phyloP scores from a whole-genome alignment of 2,888 invertebrate genomes.

The Tiphia femorata region DNA sequence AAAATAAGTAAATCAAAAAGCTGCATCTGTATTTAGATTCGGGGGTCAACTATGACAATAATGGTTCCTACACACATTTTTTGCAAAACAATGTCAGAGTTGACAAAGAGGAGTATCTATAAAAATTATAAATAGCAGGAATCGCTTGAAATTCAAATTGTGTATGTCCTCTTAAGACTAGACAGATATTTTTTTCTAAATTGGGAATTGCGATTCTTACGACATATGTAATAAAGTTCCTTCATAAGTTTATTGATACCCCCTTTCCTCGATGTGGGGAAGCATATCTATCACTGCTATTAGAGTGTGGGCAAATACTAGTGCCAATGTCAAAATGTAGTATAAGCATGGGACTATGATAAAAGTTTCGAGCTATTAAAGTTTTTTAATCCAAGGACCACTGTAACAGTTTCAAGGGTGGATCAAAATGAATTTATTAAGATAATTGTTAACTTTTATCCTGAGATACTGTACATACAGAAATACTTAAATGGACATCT shows the following conservation, averaged over 20 bases:
- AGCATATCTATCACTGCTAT: conserved; percentile 41
- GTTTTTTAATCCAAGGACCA: conserved; percentile 58
- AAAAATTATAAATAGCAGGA: too few species aligned
- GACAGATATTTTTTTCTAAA: neutral
- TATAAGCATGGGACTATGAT: conserved; percentile 31
- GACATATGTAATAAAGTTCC: conserved; percentile 28
- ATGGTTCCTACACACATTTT: neutral
- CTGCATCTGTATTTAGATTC: too few species aligned
- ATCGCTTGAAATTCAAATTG: too few species aligned
- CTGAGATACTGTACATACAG: conserved; percentile 54
- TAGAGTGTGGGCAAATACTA: conserved; percentile 28
- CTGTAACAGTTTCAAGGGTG: conserved; percentile 48
- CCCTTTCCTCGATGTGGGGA: conserved; percentile 28
- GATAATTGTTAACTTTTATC: conserved; percentile 55
- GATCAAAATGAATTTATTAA: conserved; percentile 51
- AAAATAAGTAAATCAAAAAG: too few species aligned
- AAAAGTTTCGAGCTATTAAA: conserved; percentile 28
- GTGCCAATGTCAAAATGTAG: conserved; percentile 26
- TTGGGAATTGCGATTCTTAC: conserved; percentile 1
- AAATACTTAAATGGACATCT: conserved; percentile 45
- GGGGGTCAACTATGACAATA: neutral
- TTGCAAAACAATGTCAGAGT: too few species aligned
- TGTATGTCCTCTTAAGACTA: neutral
- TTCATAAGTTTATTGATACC: conserved; percentile 24
- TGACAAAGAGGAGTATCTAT: too few species aligned